These are phyloP conservation scores for Platichthys flesus DNA, from an alignment of 2,113 vertebrate genomes.

Conservation along the genomic window DNA sequence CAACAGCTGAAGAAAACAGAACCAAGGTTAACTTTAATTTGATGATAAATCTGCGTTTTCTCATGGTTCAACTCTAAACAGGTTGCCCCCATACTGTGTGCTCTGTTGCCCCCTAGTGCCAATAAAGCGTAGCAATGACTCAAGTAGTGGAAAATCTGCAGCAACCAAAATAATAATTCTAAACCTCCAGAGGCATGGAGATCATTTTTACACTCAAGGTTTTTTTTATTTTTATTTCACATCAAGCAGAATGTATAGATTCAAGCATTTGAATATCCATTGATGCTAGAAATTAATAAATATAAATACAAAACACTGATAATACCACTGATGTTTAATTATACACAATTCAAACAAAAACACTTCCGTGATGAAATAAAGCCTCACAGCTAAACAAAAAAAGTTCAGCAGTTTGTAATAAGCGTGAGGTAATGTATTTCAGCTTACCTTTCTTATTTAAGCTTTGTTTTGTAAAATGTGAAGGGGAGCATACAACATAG, in stretches of 20 bases:
- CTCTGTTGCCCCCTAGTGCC: constrained; percentile 49
- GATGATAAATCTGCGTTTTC: background rate
- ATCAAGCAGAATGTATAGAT: constrained; percentile 37
- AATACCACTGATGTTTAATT: constrained; percentile 8
- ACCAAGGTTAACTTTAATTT: background rate
- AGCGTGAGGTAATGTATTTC: constrained; percentile 14
- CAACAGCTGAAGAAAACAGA: background rate
- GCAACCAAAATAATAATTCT: background rate
- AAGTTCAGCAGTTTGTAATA: constrained; percentile 18
- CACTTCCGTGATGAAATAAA: constrained; percentile 9
- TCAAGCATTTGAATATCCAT: constrained; percentile 14
- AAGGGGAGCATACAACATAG: background rate
- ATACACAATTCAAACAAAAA: constrained; percentile 25
- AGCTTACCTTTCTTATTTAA: background rate
- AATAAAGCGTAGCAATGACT: background rate
- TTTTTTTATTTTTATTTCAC: constrained; percentile 38
- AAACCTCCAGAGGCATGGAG: background rate
- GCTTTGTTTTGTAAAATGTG: background rate
- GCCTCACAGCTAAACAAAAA: background rate
- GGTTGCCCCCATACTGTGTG: background rate
- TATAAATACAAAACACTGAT: constrained; percentile 34
- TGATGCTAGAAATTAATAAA: constrained; percentile 21
- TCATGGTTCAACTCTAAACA: background rate
- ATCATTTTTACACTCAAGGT: background rate
- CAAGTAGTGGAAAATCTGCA: background rate